phyloP scores from a whole-genome alignment of 2,113 vertebrate genomes.

The Pitta sordida region DNA sequence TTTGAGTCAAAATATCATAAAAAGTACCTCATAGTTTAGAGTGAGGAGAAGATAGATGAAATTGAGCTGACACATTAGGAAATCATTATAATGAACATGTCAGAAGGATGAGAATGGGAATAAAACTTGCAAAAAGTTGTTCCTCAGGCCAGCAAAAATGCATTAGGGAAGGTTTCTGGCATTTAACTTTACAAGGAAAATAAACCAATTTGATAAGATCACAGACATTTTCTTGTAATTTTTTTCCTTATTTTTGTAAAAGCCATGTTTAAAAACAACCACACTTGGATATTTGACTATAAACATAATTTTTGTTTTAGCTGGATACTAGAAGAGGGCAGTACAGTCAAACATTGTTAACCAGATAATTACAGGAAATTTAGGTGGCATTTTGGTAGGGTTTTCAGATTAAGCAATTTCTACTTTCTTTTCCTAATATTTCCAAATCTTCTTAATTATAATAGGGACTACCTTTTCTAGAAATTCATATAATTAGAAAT shows the following conservation, averaged over 20 bases:
- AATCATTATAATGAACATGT: neutral
- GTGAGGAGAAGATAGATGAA: neutral
- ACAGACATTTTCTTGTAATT: neutral
- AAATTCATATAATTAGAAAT: slow-evolving; percentile 73
- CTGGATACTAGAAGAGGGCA: neutral
- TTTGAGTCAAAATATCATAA: neutral
- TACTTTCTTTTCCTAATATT: neutral
- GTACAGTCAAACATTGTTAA: neutral
- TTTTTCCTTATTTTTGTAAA: neutral
- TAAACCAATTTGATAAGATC: neutral
- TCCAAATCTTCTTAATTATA: neutral
- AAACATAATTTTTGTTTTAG: neutral
- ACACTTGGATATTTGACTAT: neutral
- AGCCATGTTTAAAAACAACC: neutral
- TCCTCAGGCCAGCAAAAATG: neutral
- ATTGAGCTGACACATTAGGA: neutral
- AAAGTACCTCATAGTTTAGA: neutral
- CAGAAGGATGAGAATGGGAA: neutral
- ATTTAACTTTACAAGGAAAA: neutral
- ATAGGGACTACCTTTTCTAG: slow-evolving; percentile 69
- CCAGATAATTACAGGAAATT: slow-evolving; percentile 2
- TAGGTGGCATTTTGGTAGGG: neutral
- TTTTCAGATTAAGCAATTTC: neutral
- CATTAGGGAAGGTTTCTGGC: neutral
- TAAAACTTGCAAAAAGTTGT: neutral